Base-by-base conservation (phyloP, 1,140 invertebrate species). In the Muscidifurax raptorellus region DNA sequence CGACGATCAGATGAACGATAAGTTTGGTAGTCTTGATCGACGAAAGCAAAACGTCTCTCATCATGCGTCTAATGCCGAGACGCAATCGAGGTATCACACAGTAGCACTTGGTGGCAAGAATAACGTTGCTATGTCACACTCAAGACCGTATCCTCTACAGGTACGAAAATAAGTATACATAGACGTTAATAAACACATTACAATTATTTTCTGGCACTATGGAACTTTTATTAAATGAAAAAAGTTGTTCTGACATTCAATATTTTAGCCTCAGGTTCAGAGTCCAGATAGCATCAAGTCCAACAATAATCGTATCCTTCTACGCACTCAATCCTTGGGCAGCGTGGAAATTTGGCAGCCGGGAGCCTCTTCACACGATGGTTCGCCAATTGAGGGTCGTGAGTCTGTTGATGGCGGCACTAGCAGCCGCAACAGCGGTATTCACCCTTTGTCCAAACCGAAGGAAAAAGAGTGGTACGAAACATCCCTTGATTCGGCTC, bases 381-480 rank as follows among this genome's bases (percentile, higher is more conserved):
- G 44, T 22, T 84, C 85, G 74, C n/a, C 86, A 87, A 87, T 86
- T 87, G 89, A 52, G 89, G 88, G 84, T 88, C 90, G 36, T 88
- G 90, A 85, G 88, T 90, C 90, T 44, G 90, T 89, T 28, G 83
- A 86, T 59, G 86, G 87, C 82, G 77, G 83, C 75, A 86, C 67
- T 18, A 82, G 85, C 47, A 80, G 66, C 66, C 89, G 75, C 90
- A 90, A 88, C 88, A 91, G n/a, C 93, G 93, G 87, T 88, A 0
- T 36, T 9, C 28, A 13, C 4, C 91, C 79, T 93, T 93, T 92
- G 92, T 25, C 32, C 13, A 89, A 90, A 80, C 86, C 86, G 9
- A 91, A 89, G 81, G 95, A 96, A 87, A 96, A 96, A 88, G 95
- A 96, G 78, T 96, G 96, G 96, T 95, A 95, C 89, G 96, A 96